Evolutionary conservation across 2,113 vertebrate species (phyloP).

Genomic region (Clarias batrachus): DNA sequence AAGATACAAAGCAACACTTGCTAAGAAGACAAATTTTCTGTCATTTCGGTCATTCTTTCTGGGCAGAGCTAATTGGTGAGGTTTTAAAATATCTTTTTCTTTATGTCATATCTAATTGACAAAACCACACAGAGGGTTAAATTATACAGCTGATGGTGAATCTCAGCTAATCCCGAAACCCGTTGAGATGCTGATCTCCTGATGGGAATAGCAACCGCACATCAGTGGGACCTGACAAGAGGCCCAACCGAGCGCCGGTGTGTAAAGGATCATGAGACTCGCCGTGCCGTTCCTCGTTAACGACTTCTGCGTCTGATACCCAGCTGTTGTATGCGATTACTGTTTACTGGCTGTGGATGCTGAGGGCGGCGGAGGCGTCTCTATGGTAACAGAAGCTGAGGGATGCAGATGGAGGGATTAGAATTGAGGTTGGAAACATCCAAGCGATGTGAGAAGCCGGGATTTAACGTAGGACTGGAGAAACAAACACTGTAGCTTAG

Average conservation of each 20-base stretch:
- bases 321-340: conserved; percentile 14
- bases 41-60: too few species aligned
- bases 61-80: neutral
- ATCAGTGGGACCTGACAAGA: neutral
- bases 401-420: conserved; percentile 38
- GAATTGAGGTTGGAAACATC: conserved; percentile 59
- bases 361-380: conserved; percentile 45
- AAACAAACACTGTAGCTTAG: neutral
- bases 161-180: neutral
- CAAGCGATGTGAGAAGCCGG: neutral
- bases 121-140: neutral
- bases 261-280: neutral
- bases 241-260: neutral
- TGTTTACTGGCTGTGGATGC: conserved; percentile 29
- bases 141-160: neutral
- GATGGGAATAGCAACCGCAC: neutral
- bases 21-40: neutral
- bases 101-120: neutral
- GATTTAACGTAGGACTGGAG: conserved; percentile 6
- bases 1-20: neutral
- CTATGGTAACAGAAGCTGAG: conserved; percentile 59
- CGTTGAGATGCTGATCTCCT: neutral
- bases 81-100: neutral
- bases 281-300: neutral
- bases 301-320: conserved; percentile 7